Evolutionary conservation across 2,797 vertebrate species (phyloP), one percentile per base, ranked within the genome.

Genomic region (Argyrosomus regius): DNA sequence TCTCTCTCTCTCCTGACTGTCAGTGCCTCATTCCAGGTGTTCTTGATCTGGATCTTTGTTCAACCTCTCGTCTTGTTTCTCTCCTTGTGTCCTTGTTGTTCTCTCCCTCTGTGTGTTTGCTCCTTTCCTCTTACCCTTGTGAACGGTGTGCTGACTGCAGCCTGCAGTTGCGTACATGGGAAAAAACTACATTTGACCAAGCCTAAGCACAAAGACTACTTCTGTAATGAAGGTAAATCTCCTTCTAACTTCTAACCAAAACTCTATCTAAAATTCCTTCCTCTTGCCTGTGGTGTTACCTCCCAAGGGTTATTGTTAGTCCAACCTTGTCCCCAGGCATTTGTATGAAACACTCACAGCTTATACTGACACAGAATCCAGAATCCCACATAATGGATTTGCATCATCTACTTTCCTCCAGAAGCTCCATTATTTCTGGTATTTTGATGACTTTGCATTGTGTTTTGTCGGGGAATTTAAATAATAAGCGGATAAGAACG

Each of bases 361-460:
- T 14, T 17, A 49, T 56, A 53, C 50, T 26, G 8, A 26, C 9
- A 54, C 53, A 28, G 3, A 50, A 39, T 41, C 43, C 11, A 26
- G 26, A 43, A 17, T 35, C 16, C 7, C 4, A 41, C 6, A 49
- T 39, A 48, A 24, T 45, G 45, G 57, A 45, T 43, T 59, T 53
- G 31, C 41, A 57, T 77, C 10, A 18, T 26, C 54, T n/a, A 12
- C 43, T 63, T 63, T 22, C 18, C n/a, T 46, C 24, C 13, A 46
- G 24, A 7, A 49, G 13, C 35, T 76, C 22, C 6, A 49, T 56
- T 62, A 31, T 52, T 48, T 20, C 31, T 13, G 18, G 26, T 3
- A n/a, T 64, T 66, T 35, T 48, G 39, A 59, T 24, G 26, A 43
- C 48, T 39, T 49, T 65, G 52, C 39, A 41, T 56, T 50, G 54